phyloP scores from a whole-genome alignment of 2,797 vertebrate genomes.

The Bovichtus diacanthus region DNA sequence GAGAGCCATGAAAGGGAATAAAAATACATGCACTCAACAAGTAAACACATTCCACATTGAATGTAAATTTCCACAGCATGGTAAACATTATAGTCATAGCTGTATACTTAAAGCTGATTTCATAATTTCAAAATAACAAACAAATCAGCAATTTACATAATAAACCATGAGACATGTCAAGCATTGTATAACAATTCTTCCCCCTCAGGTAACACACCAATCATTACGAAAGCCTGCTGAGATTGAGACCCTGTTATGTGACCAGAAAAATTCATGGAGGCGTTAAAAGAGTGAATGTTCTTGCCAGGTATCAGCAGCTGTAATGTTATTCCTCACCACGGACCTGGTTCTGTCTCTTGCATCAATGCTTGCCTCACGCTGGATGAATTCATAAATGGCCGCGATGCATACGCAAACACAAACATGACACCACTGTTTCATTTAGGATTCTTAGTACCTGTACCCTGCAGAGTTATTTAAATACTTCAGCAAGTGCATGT shows the following conservation, averaged over 20 bases:
- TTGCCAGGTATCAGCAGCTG: slow-evolving; percentile 35
- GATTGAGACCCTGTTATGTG: slow-evolving; percentile 18
- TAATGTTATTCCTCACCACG: slow-evolving; percentile 20
- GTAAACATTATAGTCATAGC: not conserved
- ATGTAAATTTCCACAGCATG: not conserved
- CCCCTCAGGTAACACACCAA: not conserved
- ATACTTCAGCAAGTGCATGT: slow-evolving; percentile 42
- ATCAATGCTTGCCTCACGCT: slow-evolving; percentile 21
- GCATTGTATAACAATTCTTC: not conserved
- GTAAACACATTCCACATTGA: not conserved
- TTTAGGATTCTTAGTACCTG: slow-evolving; percentile 26
- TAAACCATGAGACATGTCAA: slow-evolving; percentile 17
- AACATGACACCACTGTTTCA: not conserved
- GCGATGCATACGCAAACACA: not conserved
- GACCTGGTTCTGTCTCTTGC: slow-evolving; percentile 27
- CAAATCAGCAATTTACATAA: not conserved
- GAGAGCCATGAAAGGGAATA: not conserved
- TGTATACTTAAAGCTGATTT: slow-evolving; percentile 11
- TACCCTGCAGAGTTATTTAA: slow-evolving; percentile 50
- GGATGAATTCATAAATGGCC: slow-evolving; percentile 29
- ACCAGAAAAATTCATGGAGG: slow-evolving; percentile 29
- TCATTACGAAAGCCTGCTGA: slow-evolving; percentile 6
- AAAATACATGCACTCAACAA: not conserved
- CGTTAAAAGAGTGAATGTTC: slow-evolving; percentile 17
- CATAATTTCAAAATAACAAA: not conserved